A percentile compares a stretch with the other conserved stretches of the same genome.
Evolutionary conservation across 2,797 vertebrate species (phyloP).

Genomic region (Crocodylus rhombifer): DNA sequence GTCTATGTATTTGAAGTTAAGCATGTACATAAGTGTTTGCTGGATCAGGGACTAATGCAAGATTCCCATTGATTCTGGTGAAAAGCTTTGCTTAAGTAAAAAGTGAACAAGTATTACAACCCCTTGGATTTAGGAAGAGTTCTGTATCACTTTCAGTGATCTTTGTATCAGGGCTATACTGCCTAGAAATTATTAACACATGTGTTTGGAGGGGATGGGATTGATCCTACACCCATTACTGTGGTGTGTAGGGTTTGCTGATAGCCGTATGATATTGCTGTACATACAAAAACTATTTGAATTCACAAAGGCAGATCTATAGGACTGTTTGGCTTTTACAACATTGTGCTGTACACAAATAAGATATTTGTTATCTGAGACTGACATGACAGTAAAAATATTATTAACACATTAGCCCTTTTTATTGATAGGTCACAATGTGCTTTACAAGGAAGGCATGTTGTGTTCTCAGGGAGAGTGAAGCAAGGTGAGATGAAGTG

Average conservation of each 20-base stretch:
- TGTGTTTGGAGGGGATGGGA: fast-evolving
- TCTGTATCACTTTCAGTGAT: background rate
- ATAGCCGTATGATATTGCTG: background rate
- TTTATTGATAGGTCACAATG: background rate
- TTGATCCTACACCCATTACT: background rate
- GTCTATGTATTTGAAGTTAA: background rate
- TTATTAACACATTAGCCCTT: background rate
- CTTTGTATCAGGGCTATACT: background rate
- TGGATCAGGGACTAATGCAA: background rate
- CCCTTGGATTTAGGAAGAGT: slow-evolving; percentile 18
- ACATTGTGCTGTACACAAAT: background rate
- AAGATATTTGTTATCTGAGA: background rate
- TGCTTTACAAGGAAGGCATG: background rate
- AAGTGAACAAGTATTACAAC: slow-evolving; percentile 21
- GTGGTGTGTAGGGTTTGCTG: fast-evolving
- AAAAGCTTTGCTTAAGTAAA: background rate
- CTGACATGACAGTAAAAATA: background rate
- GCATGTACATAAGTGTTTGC: background rate
- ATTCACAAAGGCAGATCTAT: background rate
- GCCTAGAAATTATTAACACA: slow-evolving; percentile 5
- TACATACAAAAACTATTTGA: background rate
- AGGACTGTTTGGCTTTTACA: background rate
- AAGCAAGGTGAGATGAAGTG: background rate
- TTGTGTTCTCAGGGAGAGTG: background rate
- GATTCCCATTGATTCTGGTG: background rate